phyloP scores from a whole-genome alignment of 1,140 invertebrate species.

The Drosophila novamexicana region DNA sequence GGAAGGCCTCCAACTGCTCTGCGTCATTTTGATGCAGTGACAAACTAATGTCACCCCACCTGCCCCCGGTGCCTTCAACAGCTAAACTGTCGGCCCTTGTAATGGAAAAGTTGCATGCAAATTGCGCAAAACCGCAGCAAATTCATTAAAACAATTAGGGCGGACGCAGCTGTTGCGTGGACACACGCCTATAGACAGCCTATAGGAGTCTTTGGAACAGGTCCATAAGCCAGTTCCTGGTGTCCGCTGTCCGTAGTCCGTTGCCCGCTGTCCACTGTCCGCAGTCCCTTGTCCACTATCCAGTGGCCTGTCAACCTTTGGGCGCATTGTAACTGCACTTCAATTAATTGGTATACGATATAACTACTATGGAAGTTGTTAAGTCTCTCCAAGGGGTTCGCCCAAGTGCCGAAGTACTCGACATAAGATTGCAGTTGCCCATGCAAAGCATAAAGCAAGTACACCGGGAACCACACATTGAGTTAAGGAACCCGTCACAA shows the following conservation, averaged over 20 bases:
- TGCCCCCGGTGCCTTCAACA: not conserved
- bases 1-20: slow-evolving; percentile 36
- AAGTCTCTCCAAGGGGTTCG: slow-evolving; percentile 27
- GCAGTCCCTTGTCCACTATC: not conserved
- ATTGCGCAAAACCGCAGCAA: slow-evolving; percentile 78
- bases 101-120: slow-evolving; percentile 77
- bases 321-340: slow-evolving; percentile 46
- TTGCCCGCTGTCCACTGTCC: not conserved
- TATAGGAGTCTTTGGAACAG: slow-evolving; percentile 22
- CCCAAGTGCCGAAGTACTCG: slow-evolving; percentile 7
- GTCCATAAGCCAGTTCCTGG: not conserved
- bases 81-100: slow-evolving; percentile 45
- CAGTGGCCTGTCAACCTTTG: slow-evolving; percentile 24
- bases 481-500: slow-evolving; percentile 13
- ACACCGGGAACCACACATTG: slow-evolving; percentile 7
- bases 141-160: slow-evolving; percentile 82
- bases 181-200: slow-evolving; percentile 51
- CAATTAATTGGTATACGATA: slow-evolving; percentile 43
- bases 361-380: slow-evolving; percentile 33
- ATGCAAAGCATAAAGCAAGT: slow-evolving; percentile 11
- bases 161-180: slow-evolving; percentile 55
- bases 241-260: not conserved
- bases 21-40: slow-evolving; percentile 50
- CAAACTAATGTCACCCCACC: slow-evolving; percentile 44
- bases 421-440: slow-evolving; percentile 13